Conservation (phyloP, 2,797 vertebrate species). For the Spinibarbus caldwelli region DNA sequence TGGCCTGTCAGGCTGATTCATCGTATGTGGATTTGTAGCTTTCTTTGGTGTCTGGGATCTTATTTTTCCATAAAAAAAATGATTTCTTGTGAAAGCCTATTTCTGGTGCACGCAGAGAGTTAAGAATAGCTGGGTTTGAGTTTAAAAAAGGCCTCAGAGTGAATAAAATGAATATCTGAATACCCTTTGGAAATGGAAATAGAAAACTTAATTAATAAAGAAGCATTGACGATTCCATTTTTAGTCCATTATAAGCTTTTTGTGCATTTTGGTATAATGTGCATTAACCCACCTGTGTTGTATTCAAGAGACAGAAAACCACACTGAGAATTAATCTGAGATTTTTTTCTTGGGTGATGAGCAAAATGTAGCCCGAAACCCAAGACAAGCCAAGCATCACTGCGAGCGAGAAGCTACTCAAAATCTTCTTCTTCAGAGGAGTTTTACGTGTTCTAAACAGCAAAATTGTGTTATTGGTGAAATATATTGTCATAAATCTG, state of each 20-base stretch:
- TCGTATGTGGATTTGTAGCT: background rate
- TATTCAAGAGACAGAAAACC: conserved; percentile 76
- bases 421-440: conserved; percentile 67
- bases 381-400: conserved; percentile 76
- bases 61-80: conserved; percentile 37
- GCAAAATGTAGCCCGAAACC: conserved; percentile 73
- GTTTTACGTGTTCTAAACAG: conserved; percentile 64
- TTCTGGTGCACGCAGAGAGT: background rate
- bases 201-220: background rate
- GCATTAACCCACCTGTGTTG: conserved; percentile 73
- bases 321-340: conserved; percentile 66
- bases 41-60: background rate
- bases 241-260: background rate
- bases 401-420: conserved; percentile 68
- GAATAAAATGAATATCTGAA: conserved; percentile 74
- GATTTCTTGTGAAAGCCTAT: conserved; percentile 15
- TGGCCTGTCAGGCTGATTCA: background rate
- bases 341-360: conserved; percentile 55
- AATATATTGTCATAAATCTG: background rate
- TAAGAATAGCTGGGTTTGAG: background rate
- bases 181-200: conserved; percentile 61
- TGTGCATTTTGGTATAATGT: background rate
- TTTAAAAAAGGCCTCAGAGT: conserved; percentile 60
- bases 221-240: background rate
- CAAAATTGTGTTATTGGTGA: background rate